Evolutionary conservation across 2,888 invertebrate genomes (phyloP), one percentile per base, ranked within the genome.

Genomic region (Vanessa cardui): DNA sequence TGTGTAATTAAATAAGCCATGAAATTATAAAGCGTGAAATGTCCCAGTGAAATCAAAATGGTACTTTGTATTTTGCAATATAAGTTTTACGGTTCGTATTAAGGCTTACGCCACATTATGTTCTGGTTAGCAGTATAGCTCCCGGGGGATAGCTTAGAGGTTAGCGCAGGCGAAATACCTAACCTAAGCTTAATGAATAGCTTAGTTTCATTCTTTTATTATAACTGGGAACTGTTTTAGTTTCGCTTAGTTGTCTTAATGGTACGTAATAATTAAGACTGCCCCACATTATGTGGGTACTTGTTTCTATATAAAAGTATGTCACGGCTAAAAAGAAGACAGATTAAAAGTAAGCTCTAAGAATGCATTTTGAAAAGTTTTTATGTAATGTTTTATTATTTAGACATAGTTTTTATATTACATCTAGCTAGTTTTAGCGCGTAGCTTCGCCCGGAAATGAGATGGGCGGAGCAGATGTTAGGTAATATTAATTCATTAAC

Each of bases 81-180:
- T 59, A 69, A 68, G 71, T 71, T 76, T 74, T 71, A 72, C 71
- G 66, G 62, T 59, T 56, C 62, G 66, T 73, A 75, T 75, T 75
- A 74, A 74, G 70, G 39, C 66, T 64, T 68, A 69, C 70, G 71
- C 66, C 66, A 62, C 68, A 72, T 74, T 74, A 76, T 70, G 72
- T 73, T 68, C 71, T 72, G 73, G 74, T 69, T 66, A 69, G 66
- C 72, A 62, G 54, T 70, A 77, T 56, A 66, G 70, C 65, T 66
- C 77, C 64, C 76, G n/a, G 20, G 74, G 72, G 77, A 73, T 60
- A 70, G 73, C 70, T 77, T 76, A 73, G 64, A 62, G 70, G 70
- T 70, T 72, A 67, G 49, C 49, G 62, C 68, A 69, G 58, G 59
- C 50, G 58, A 61, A 69, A 62, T 70, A 59, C 60, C 58, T 58